Conservation (phyloP, 2,888 invertebrate genomes). For the Eupithecia vulgata region DNA sequence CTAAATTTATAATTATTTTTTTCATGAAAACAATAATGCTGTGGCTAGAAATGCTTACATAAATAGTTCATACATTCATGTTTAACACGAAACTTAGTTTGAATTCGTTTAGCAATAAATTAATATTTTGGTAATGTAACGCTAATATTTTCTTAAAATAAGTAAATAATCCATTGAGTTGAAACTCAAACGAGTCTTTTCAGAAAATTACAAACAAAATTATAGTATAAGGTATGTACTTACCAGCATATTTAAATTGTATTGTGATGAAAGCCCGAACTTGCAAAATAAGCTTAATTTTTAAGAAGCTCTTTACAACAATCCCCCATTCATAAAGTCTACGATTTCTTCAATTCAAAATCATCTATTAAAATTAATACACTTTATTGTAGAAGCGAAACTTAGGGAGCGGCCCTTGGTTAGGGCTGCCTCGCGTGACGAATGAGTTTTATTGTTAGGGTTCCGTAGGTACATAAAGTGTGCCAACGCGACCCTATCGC, state of each 20-base stretch:
- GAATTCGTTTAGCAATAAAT: neutral
- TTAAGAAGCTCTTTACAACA: neutral
- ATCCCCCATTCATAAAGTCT: slow-evolving; percentile 24
- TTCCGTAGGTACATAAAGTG: neutral
- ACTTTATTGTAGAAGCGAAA: slow-evolving; percentile 30
- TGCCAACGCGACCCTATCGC: neutral
- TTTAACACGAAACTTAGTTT: neutral
- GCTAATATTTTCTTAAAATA: neutral
- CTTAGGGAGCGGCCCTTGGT: slow-evolving; percentile 43
- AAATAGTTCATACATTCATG: too few relatives aligned
- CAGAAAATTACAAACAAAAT: neutral
- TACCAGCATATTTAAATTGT: neutral
- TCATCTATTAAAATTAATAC: slow-evolving; percentile 28
- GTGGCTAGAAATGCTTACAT: too few relatives aligned
- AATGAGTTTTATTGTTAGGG: slow-evolving; percentile 40
- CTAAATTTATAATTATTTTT: too few relatives aligned
- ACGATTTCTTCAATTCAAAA: slow-evolving; percentile 35
- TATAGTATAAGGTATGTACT: neutral
- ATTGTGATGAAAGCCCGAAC: slow-evolving; percentile 3
- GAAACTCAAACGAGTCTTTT: too few relatives aligned
- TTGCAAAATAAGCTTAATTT: slow-evolving; percentile 13
- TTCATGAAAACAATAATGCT: too few relatives aligned
- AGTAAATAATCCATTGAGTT: neutral
- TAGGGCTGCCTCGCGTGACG: slow-evolving; percentile 68
- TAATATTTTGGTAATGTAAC: neutral